Conservation (phyloP, 2,797 vertebrate genomes). For the Varecia variegata region DNA sequence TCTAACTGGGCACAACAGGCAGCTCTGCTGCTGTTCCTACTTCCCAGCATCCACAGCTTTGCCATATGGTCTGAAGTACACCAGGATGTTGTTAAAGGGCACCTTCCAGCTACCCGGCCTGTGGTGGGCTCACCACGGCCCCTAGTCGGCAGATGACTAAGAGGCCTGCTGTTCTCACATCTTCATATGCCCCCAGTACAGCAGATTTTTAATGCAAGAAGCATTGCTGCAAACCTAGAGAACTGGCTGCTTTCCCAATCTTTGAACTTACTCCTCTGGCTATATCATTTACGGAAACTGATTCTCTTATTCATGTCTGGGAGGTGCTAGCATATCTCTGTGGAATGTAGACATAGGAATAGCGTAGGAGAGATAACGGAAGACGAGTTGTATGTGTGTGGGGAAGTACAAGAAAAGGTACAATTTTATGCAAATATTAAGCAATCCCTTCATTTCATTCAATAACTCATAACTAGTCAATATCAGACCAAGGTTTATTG, state of each 20-base stretch:
- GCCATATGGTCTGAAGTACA: not conserved
- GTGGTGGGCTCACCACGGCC: not conserved
- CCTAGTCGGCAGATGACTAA: not conserved
- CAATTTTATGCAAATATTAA: slow-evolving; percentile 19
- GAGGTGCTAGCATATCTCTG: slow-evolving; percentile 2
- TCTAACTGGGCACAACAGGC: not conserved
- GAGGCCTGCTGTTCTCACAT: not conserved
- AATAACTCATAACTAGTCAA: not conserved
- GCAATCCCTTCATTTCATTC: not conserved
- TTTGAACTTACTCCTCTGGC: slow-evolving; percentile 42
- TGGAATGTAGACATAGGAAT: not conserved
- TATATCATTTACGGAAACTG: slow-evolving; percentile 65
- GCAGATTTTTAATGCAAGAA: slow-evolving; percentile 48
- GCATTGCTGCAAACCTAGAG: not conserved
- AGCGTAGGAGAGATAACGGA: not conserved
- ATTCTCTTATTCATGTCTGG: slow-evolving; percentile 58
- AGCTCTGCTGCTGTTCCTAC: not conserved
- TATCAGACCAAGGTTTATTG: not conserved
- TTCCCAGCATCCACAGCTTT: not conserved
- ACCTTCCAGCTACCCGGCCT: not conserved
- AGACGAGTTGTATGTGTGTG: slow-evolving; percentile 22
- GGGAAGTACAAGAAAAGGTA: not conserved
- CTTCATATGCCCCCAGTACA: not conserved
- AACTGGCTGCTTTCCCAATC: slow-evolving; percentile 50
- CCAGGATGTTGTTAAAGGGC: not conserved